phyloP scores from a whole-genome alignment of 2,888 invertebrate genomes.

The Ophion slaviceki region DNA sequence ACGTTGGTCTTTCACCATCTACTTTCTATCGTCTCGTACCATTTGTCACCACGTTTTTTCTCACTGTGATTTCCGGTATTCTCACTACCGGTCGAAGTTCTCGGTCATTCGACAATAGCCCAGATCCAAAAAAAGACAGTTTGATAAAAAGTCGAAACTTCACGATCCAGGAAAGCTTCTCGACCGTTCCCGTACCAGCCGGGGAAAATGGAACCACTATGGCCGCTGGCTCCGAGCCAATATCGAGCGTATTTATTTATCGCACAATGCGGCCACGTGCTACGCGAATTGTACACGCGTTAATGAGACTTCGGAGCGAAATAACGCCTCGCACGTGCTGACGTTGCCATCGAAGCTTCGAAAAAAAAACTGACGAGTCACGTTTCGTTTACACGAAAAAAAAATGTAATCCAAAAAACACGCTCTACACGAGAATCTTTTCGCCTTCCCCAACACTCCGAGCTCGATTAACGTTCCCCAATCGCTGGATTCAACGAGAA shows the following conservation, averaged over 20 bases:
- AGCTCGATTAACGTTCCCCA: not conserved
- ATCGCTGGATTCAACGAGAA: not conserved
- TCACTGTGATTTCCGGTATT: not conserved
- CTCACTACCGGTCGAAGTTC: not conserved
- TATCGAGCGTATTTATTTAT: slow-evolving; percentile 69
- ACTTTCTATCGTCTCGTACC: not conserved
- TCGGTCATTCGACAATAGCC: not conserved
- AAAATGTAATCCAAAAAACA: not conserved
- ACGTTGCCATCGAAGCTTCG: slow-evolving; percentile 23
- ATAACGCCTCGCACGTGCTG: slow-evolving; percentile 19
- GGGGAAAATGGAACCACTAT: slow-evolving; percentile 25
- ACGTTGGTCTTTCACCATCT: not conserved
- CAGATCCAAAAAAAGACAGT: not conserved
- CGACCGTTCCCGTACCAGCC: slow-evolving; percentile 50
- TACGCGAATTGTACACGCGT: slow-evolving; percentile 34
- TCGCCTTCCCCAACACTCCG: not conserved
- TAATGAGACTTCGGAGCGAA: slow-evolving; percentile 21
- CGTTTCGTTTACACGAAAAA: not conserved
- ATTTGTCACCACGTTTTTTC: not conserved
- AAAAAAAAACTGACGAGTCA: not conserved
- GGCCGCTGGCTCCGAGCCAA: slow-evolving; percentile 61
- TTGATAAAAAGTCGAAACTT: not conserved
- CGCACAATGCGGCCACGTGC: slow-evolving; percentile 65
- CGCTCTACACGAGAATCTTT: not conserved
- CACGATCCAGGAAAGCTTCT: slow-evolving; percentile 1